These are phyloP conservation scores for Syndactyla subalaris DNA, from an alignment of 2,797 vertebrate species.

Conservation along the genomic window DNA sequence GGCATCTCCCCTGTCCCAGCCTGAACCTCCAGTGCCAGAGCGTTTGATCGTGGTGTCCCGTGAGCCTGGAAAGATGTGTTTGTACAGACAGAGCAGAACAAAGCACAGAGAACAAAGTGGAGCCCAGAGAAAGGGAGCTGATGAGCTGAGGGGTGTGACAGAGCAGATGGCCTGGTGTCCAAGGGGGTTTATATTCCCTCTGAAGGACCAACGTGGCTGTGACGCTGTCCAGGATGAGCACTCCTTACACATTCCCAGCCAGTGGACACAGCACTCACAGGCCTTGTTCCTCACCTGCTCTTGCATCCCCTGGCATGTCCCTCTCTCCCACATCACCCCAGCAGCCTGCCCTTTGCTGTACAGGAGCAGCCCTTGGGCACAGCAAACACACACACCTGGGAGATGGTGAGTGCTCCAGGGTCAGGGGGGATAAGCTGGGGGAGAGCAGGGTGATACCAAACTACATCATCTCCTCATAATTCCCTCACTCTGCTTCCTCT, in stretches of 20 bases:
- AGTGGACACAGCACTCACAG: background rate
- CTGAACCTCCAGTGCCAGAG: background rate
- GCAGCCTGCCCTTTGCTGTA: background rate
- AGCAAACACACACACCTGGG: background rate
- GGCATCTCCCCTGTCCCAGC: background rate
- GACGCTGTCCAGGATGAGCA: background rate
- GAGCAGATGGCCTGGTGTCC: background rate
- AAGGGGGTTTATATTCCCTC: background rate
- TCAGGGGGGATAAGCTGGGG: background rate
- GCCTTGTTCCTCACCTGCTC: background rate
- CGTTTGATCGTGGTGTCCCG: background rate
- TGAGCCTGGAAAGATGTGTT: background rate
- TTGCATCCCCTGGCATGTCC: background rate
- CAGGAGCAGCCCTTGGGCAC: background rate
- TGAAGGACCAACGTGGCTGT: background rate
- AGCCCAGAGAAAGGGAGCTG: background rate
- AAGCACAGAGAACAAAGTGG: background rate
- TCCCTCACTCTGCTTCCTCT: background rate
- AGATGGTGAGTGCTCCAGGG: background rate
- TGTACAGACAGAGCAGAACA: background rate
- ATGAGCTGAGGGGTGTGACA: background rate
- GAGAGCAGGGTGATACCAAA: background rate
- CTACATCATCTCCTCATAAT: background rate
- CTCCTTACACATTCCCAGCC: background rate
- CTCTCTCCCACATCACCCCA: background rate